phyloP scores from a whole-genome alignment of 2,888 invertebrate species.

The Aleiodes alternator region DNA sequence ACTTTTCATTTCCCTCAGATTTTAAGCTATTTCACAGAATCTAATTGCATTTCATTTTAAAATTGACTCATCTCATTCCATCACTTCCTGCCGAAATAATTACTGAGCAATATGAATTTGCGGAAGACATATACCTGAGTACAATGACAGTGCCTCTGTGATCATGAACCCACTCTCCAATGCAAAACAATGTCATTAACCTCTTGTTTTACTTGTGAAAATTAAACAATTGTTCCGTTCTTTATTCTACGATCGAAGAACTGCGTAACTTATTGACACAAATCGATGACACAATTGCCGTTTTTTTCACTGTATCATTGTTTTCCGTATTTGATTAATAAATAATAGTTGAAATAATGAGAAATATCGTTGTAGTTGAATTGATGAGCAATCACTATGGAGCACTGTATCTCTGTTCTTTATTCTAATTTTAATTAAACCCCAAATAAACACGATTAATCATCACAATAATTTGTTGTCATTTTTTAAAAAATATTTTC shows the following conservation, averaged over 20 bases:
- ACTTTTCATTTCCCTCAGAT: too few species aligned
- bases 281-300: too few species aligned
- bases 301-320: too few species aligned
- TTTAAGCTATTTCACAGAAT: too few species aligned
- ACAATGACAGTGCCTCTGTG: not conserved
- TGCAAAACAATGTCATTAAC: slow-evolving; percentile 34
- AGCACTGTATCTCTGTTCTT: too few species aligned
- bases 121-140: too few species aligned
- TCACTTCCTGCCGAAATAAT: not conserved
- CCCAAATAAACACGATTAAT: slow-evolving; percentile 21
- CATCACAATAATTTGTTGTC: not conserved
- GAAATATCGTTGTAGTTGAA: too few species aligned
- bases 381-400: too few species aligned
- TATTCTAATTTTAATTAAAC: not conserved
- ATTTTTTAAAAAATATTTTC: not conserved
- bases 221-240: not conserved
- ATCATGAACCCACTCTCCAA: not conserved
- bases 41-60: too few species aligned
- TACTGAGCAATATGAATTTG: not conserved
- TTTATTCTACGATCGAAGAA: not conserved
- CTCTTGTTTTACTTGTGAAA: not conserved
- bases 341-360: too few species aligned
- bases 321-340: too few species aligned
- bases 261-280: slow-evolving; percentile 1
- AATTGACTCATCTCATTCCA: too few species aligned